phyloP scores from a whole-genome alignment of 1,140 invertebrate genomes.

The Drosophila chauvacae region DNA sequence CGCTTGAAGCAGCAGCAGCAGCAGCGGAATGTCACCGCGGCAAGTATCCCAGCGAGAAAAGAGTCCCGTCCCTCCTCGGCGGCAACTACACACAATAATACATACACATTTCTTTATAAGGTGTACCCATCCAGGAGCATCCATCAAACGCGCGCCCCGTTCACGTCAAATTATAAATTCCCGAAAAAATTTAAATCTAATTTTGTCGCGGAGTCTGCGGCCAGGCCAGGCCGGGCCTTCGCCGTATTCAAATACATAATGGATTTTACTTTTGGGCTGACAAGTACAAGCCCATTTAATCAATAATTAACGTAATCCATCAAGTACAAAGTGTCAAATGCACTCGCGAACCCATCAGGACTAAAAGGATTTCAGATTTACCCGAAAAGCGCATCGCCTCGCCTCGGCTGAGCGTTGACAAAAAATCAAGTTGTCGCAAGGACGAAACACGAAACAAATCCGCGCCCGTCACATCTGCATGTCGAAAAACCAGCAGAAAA shows the following conservation, averaged over 20 bases:
- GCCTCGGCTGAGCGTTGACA: constrained; percentile 46
- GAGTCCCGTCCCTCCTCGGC: constrained; percentile 35
- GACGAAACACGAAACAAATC: constrained; percentile 76
- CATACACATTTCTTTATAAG: constrained; percentile 10
- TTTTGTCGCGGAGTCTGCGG: constrained; percentile 37
- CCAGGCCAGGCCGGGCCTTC: not conserved
- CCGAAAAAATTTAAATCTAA: constrained; percentile 73
- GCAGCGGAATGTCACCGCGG: constrained; percentile 41
- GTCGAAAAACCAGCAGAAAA: constrained; percentile 68
- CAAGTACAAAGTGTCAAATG: constrained; percentile 82
- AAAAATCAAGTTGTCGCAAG: constrained; percentile 75
- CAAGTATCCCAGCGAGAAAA: constrained; percentile 25
- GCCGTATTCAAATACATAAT: constrained; percentile 74
- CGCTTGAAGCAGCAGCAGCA: constrained; percentile 27
- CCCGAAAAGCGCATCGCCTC: constrained; percentile 45
- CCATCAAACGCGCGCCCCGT: constrained; percentile 69
- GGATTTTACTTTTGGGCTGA: constrained; percentile 69
- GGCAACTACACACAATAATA: constrained; percentile 14
- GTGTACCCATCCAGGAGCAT: constrained; percentile 37
- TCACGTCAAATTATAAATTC: constrained; percentile 76
- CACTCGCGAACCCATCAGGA: constrained; percentile 69
- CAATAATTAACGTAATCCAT: constrained; percentile 83
- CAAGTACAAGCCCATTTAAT: constrained; percentile 83
- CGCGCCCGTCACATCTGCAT: constrained; percentile 80
- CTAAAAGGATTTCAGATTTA: constrained; percentile 68